Base-by-base conservation (phyloP, 2,797 vertebrate species). In the Tinamus major region DNA sequence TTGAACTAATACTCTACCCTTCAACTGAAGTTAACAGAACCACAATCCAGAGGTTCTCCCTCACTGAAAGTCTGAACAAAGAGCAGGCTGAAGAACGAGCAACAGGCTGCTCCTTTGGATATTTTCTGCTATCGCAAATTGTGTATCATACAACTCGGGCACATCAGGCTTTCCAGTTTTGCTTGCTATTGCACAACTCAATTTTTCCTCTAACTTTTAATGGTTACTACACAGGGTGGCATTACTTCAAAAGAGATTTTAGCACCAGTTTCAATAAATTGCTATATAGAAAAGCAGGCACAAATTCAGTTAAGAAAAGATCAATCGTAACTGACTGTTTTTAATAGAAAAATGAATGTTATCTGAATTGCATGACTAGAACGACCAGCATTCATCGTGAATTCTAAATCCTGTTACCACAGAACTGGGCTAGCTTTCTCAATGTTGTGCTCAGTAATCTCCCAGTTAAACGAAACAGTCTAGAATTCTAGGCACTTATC, bases 101-200 rank as follows among this genome's bases (percentile, higher is more conserved):
- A 62, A 74, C 0, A 10, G 19, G 24, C 18, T 55, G 5, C 35
- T 64, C n/a, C 20, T 68, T 39, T 7, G 19, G 41, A 74, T 35
- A 70, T 61, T 27, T 87, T n/a, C 67, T 56, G 46, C 46, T 74
- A 26, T 19, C 55, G 18, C n/a, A 21, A 90, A 39, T 37, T 79
- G n/a, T 5, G 10, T 7, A n/a, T 11, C 16, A 48, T 0, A 29
- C 10, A 68, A 44, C 16, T 63, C 0, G 0, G 24, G 58, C 65
- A 33, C 13, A 31, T 41, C 31, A 39, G 14, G 19, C 64, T 65
- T 61, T 27, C 48, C 15, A 85, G 13, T 16, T 55, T 6, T 59
- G 33, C 39, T 49, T 35, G 55, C 33, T 13, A 84, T 70, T 59
- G 21, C 37, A 26, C 31, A 61, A 55, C 58, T 29, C 19, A 33